Evolutionary conservation across 2,113 vertebrate species (phyloP), one percentile per base, ranked within the genome.

Genomic region (Trichomycterus rosablanca): DNA sequence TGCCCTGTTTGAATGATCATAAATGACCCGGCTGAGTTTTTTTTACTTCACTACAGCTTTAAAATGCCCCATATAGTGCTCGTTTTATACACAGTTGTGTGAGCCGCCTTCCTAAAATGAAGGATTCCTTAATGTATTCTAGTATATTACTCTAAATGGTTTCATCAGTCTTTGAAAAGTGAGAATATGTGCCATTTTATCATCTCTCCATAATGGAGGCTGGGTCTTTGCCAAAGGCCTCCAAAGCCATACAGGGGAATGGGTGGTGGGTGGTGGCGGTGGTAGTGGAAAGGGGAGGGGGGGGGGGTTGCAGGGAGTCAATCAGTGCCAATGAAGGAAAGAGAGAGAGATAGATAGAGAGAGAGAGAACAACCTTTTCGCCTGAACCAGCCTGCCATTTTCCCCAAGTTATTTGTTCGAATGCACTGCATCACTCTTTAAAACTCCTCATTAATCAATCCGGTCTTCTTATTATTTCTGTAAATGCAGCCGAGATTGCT

Each of bases 371-470:
- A 63, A 58, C 63, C 46, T 48, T 42, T 59, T 63, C 76, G 77
- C 75, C 78, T 68, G 60, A 67, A 26, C 30, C 74, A 62, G 68
- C 19, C 60, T 65, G 59, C 73, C 67, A 53, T 68, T 59, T 72
- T 69, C 42, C 69, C 74, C 66, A 64, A 72, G 75, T 81, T 85
- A 81, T 83, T 86, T 85, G 81, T 81, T 81, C 83, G 75, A 83
- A 78, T 68, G 82, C 82, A 75, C 78, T 79, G 81, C 86, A 84
- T 87, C 85, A 79, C 82, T 83, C 84, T 83, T 79, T 87, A 87
- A 87, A 89, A 88, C 82, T 89, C 81, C 84, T 81, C 84, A 86
- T 87, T 85, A 86, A 88, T 86, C 85, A 87, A 85, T 85, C 77
- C 76, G 70, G 68, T 66, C 78, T 74, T 79, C 84, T 87, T 82